Percentiles rank a stretch among this genome's conserved stretches.
phyloP scores from a whole-genome alignment of 2,888 invertebrate genomes.

The Strigamia transsilvanica region DNA sequence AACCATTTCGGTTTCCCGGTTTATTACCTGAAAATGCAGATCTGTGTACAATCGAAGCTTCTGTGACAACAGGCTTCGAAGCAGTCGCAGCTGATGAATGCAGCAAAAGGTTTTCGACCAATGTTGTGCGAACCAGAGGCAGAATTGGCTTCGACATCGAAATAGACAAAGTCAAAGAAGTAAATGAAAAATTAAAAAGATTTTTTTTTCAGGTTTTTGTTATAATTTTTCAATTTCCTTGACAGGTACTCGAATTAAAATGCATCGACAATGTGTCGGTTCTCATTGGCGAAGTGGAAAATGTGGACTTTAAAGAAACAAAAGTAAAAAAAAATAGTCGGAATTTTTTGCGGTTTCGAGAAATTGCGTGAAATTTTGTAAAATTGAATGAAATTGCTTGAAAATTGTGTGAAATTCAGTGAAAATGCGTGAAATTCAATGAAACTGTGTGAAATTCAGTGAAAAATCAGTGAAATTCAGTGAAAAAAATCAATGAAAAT shows the following conservation, averaged over 20 bases:
- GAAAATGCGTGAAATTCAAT: background rate
- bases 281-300: constrained; percentile 60
- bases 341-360: too few species aligned
- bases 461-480: too few species aligned
- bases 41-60: constrained; percentile 53
- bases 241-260: constrained; percentile 61
- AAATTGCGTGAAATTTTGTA: background rate
- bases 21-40: constrained; percentile 22
- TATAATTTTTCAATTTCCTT: background rate
- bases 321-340: too few species aligned
- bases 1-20: constrained; percentile 1
- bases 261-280: constrained; percentile 63
- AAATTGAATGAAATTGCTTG: background rate
- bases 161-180: constrained; percentile 23
- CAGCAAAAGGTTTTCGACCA: constrained; percentile 11
- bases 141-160: constrained; percentile 50
- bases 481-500: too few species aligned
- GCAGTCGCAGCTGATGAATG: constrained; percentile 52
- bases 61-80: constrained; percentile 54
- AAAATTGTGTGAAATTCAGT: background rate
- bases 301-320: constrained; percentile 12
- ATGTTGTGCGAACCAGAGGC: constrained; percentile 36
- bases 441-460: background rate
- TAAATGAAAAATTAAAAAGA: constrained; percentile 39
- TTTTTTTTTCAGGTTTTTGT: background rate